A percentile compares a stretch with the other conserved stretches of the same genome.
phyloP scores from a whole-genome alignment of 2,888 invertebrate species.

The Lissonota sp. region DNA sequence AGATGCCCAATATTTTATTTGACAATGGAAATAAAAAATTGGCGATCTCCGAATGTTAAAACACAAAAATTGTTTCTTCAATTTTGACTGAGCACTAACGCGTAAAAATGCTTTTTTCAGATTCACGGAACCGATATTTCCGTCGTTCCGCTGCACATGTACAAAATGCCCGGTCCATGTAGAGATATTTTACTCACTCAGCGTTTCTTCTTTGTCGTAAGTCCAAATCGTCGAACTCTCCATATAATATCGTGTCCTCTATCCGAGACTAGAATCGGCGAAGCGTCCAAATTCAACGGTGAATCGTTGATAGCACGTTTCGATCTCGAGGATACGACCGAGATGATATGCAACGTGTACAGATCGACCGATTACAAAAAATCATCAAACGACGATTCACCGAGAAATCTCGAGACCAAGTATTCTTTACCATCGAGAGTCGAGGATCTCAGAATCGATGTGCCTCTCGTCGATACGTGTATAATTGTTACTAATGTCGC shows the following conservation, averaged over 20 bases:
- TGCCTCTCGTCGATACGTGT: conserved; percentile 85
- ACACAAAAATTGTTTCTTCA: too few species aligned
- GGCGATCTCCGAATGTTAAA: too few species aligned
- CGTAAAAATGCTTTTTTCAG: conserved; percentile 81
- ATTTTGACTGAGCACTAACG: not conserved
- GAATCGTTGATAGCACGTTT: conserved; percentile 86
- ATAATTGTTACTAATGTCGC: conserved; percentile 86
- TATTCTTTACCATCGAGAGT: conserved; percentile 83
- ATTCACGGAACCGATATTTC: conserved; percentile 89
- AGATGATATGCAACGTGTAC: conserved; percentile 85
- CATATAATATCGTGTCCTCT: conserved; percentile 86
- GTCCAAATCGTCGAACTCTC: conserved; percentile 84
- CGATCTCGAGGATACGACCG: conserved; percentile 84
- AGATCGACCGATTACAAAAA: conserved; percentile 84
- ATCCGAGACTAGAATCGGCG: conserved; percentile 85
- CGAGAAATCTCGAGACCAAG: conserved; percentile 77
- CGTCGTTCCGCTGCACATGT: conserved; percentile 88
- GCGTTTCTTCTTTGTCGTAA: conserved; percentile 88
- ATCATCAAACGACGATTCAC: conserved; percentile 65
- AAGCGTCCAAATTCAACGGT: conserved; percentile 85
- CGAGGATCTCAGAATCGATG: conserved; percentile 84
- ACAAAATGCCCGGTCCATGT: conserved; percentile 88
- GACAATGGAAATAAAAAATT: too few species aligned
- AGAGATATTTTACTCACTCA: conserved; percentile 88
- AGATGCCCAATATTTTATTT: too few species aligned